Evolutionary conservation across 2,113 vertebrate species (phyloP), one percentile per base, ranked within the genome.

Genomic region (Origma solitaria): DNA sequence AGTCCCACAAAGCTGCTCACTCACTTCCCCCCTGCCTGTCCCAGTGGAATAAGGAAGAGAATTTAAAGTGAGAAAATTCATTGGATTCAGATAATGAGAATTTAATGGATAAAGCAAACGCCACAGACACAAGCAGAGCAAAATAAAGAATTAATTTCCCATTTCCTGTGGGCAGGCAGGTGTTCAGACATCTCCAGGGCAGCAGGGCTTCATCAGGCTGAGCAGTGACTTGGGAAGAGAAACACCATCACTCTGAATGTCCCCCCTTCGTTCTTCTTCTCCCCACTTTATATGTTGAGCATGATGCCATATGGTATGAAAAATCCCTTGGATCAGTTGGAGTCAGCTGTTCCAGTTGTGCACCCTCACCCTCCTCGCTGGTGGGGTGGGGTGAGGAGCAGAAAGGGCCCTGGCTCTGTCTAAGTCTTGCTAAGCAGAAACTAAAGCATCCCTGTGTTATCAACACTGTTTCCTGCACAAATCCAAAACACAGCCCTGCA

Each of bases 1-100:
- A 81, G 3, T 16, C 54, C 23, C 37, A 18, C 28, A 61, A 42
- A 69, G 7, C 27, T 0, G 0, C 13, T 81, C 7, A 4, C 2
- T n/a, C 31, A 27, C 18, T 60, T 35, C 11, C 6, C 13, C 21
- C 11, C 30, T 27, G 9, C 16, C 30, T 31, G 31, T n/a, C 20
- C n/a, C 47, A 49, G 35, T 24, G 15, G 19, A 27, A 33, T 6
- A 16, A 5, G 16, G 11, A 16, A 81, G 40, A 30, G 7, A 61
- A 49, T 0, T 54, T 18, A 53, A 73, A 54, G 31, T 44, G 19
- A 54, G 31, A 75, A 68, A 75, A 37, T 16, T 68, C 6, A 25
- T 18, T 51, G 42, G 21, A 45, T 35, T 54, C 13, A 30, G 27
- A 42, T 50, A 56, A 42, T 68, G 47, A 19, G 6, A 18, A 3